Base-by-base conservation (phyloP, 2,113 vertebrate genomes). In the Burhinus oedicnemus region DNA sequence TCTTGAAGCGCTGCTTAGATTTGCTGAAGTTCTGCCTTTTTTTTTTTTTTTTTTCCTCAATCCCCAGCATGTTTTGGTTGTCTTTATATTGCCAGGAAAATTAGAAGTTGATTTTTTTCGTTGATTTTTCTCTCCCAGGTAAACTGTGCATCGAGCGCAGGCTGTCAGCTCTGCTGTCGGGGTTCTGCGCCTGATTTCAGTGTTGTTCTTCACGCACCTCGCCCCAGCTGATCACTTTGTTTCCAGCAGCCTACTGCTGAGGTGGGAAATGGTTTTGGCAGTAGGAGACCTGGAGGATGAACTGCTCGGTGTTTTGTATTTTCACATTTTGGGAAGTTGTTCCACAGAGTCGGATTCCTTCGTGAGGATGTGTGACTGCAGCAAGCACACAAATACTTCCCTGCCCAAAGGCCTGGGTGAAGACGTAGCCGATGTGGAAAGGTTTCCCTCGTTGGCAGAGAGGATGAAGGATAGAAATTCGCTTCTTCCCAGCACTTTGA, bases 131-230 rank as follows among this genome's bases (percentile, higher is more conserved):
- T 92, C 15, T 68, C 21, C 19, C 96, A 99, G 99, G 99, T 98
- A 99, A 99, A 85, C 97, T 99, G 97, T 99, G 99, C 94, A 99
- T 99, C 10, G 99, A 99, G 95, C 98, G 98, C 69, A 98, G 99
- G 68, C 98, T 99, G n/a, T 99, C 98, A 1, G 98, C 99, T 49
- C 98, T 99, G 91, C 98, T 99, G 58, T 98, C 97, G 1, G 98
- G 98, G 80, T 94, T 97, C 96, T 98, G 96, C 81, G 97, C 96
- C 81, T 98, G 97, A 99, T 36, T 29, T 23, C 55, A 14, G 38
- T 7, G 60, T 3, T 6, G n/a, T 42, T 90, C 77, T 38, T 90
- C 51, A 23, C 8, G 1, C 91, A 13, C 62, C 69, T 89, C 32
- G 0, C 65, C 64, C 87, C 94, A 81, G 96, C 90, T 55, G 65